Evolutionary conservation across 2,797 vertebrate species (phyloP), one percentile per base, ranked within the genome.

Genomic region (Chiloscyllium punctatum): DNA sequence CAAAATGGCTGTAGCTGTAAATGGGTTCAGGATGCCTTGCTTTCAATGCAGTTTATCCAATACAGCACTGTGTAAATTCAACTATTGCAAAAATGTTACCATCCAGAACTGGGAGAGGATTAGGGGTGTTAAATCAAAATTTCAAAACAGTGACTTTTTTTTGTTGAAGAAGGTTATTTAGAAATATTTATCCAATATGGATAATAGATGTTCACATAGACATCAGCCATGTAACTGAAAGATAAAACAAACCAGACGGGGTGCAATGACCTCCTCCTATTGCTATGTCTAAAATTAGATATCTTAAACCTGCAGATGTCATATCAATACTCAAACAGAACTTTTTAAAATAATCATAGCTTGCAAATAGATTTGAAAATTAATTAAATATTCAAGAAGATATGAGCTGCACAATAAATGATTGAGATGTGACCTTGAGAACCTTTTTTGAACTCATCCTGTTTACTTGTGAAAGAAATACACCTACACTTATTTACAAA

Each of bases 311-410:
- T 92, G 21, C 21, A 42, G 25, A 23, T 25, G 2, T n/a, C 90
- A 9, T 8, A n/a, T 23, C 18, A 21, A 42, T 11, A 23, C 62
- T 69, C 66, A 42, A 25, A 42, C 7, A 37, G 90, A n/a, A 23
- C 3, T 7, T 15, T 21, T 15, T 3, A 69, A 9, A 69, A 69
- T 9, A 37, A 23, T 66, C 88, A n/a, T 18, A n/a, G 57, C 2
- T 69, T 25, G 21, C 66, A 69, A 92, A 92, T 92, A 92, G 23
- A 92, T 92, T 92, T 92, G 62, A 42, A 92, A 92, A 42, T 69
- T 11, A 92, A 92, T 92, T 13, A 42, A 69, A 69, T 92, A 69
- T 42, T 69, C n/a, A 92, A 92, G 90, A 69, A 69, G 66, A 92
- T 69, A 68, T 66, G 23, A 37, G 33, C n/a, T 23, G 18, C 37